phyloP scores from a whole-genome alignment of 2,113 vertebrate genomes.

The Nymphicus hollandicus region DNA sequence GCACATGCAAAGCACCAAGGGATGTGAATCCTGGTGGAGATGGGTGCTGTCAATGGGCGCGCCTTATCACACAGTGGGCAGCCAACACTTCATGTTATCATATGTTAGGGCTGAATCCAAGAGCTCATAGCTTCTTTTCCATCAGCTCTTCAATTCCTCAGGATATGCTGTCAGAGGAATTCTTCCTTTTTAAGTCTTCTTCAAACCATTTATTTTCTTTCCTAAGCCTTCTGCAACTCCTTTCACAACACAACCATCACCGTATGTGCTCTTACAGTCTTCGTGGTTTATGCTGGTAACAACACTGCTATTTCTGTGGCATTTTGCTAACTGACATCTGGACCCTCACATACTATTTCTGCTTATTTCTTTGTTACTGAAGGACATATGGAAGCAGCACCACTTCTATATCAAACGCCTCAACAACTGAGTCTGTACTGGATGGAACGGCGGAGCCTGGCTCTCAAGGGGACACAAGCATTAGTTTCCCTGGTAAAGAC shows the following conservation, averaged over 20 bases:
- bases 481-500: conserved; percentile 75
- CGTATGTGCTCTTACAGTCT: neutral
- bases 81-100: neutral
- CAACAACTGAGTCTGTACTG: conserved; percentile 57
- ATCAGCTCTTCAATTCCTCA: neutral
- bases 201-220: neutral
- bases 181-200: neutral
- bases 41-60: neutral
- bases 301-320: neutral
- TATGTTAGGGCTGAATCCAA: neutral
- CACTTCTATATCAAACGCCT: conserved; percentile 71
- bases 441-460: conserved; percentile 75
- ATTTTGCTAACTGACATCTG: neutral
- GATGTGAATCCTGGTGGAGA: neutral
- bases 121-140: neutral
- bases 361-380: conserved; percentile 7
- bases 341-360: neutral
- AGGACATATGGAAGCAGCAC: conserved; percentile 80
- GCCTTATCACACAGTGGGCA: neutral
- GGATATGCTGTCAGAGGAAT: neutral
- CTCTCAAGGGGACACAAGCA: conserved; percentile 49
- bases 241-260: neutral
- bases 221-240: neutral
- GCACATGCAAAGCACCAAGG: neutral
- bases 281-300: neutral